A percentile compares a stretch with the other conserved stretches of the same genome.
Conservation (phyloP, 2,888 invertebrate genomes). For the Drosophila longiperda region DNA sequence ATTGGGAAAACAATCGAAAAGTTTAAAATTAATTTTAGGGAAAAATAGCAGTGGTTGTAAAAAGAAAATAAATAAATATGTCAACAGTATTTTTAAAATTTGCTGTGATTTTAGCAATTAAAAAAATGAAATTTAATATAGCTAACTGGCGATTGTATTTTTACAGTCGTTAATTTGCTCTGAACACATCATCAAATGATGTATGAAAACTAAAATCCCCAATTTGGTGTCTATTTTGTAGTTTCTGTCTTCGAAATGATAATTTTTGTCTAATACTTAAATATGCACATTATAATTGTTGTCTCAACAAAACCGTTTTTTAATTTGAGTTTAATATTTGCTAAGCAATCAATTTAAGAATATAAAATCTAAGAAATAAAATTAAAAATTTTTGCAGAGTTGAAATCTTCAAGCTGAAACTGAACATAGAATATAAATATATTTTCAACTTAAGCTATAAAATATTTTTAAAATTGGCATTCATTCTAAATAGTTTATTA, state of each 20-base stretch:
- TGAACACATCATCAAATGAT: no score
- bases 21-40: neutral
- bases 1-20: neutral
- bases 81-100: no score
- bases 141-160: no score
- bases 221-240: neutral
- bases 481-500: neutral
- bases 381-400: neutral
- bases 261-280: neutral
- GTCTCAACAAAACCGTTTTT: neutral
- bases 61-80: neutral
- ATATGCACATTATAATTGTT: neutral
- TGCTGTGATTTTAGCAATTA: no score
- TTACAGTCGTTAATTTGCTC: no score
- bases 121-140: no score
- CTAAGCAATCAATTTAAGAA: neutral
- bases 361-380: no score
- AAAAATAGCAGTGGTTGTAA: fast-evolving
- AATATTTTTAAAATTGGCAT: neutral
- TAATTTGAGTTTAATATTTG: neutral
- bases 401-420: neutral
- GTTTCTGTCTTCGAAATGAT: neutral
- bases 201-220: neutral
- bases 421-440: no score
- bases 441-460: neutral